Evolutionary conservation across 2,113 vertebrate species (phyloP).

Genomic region (Phalacrocorax carbo): DNA sequence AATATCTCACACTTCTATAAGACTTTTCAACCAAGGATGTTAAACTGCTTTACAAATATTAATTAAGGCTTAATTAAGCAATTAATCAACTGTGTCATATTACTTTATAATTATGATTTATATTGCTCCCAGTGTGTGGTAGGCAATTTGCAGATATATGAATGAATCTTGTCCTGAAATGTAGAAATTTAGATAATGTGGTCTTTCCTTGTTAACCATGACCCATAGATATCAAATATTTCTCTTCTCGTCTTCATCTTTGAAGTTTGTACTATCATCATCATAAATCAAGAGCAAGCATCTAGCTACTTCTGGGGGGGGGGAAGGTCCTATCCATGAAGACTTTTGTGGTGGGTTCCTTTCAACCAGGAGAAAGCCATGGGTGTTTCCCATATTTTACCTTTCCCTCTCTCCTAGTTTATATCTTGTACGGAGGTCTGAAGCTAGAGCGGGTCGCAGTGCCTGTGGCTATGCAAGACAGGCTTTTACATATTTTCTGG

Average conservation of each 20-base stretch:
- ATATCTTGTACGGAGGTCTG: not conserved
- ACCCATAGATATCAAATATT: conserved; percentile 22
- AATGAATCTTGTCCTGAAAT: conserved; percentile 43
- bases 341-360: not conserved
- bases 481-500: not conserved
- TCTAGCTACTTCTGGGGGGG: not conserved
- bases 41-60: conserved; percentile 69
- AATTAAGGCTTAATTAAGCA: conserved; percentile 71
- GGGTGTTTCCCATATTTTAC: not conserved
- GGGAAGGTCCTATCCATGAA: not conserved
- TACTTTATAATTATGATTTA: conserved; percentile 66
- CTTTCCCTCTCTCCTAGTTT: not conserved
- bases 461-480: not conserved
- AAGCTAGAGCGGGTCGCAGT: not conserved
- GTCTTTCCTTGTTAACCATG: conserved; percentile 20
- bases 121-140: conserved; percentile 47
- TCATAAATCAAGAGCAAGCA: not conserved
- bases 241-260: not conserved
- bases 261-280: not conserved
- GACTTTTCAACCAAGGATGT: conserved; percentile 52
- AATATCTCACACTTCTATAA: conserved; percentile 10
- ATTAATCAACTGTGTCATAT: conserved; percentile 67
- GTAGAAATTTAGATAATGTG: conserved; percentile 47
- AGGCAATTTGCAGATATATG: conserved; percentile 45
- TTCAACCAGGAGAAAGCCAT: not conserved